Conservation (phyloP, 2,797 vertebrate species). For the Novumbra hubbsi region DNA sequence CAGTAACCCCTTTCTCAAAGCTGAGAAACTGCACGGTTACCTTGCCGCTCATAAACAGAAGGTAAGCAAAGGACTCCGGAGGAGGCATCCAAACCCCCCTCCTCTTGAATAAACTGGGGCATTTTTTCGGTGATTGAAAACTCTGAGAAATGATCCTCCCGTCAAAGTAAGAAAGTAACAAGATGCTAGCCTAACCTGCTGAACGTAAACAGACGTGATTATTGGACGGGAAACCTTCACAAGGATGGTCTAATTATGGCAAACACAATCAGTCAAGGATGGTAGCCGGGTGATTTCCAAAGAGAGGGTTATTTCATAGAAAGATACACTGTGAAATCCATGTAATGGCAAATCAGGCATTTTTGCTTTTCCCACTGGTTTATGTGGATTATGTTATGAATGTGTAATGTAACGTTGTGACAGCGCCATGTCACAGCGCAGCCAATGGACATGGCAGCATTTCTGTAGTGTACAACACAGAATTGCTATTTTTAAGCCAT, state of each 20-base stretch:
- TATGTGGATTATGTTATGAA: not conserved
- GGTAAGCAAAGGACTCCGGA: slow-evolving; percentile 56
- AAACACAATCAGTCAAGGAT: not conserved
- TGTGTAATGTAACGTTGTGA: not conserved
- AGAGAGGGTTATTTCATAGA: not conserved
- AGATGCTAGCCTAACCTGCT: not conserved
- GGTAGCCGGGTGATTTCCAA: not conserved
- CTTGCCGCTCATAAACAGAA: slow-evolving; percentile 81
- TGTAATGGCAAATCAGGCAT: not conserved
- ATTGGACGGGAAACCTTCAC: not conserved
- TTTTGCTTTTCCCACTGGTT: not conserved
- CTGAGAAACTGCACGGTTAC: slow-evolving; percentile 81
- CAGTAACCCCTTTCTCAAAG: slow-evolving; percentile 68
- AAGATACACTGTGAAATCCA: not conserved
- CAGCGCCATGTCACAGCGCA: too few relatives aligned
- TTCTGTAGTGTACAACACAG: too few relatives aligned
- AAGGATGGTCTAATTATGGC: not conserved
- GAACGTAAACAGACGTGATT: not conserved
- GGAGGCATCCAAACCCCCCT: not conserved
- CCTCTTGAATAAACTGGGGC: not conserved
- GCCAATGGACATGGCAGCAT: too few relatives aligned
- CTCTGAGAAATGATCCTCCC: not conserved
- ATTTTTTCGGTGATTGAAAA: not conserved
- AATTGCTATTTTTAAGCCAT: too few relatives aligned
- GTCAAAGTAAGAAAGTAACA: not conserved